These are phyloP conservation scores for Candidula unifasciata DNA, from an alignment of 2,888 invertebrate species.

Conservation along the genomic window DNA sequence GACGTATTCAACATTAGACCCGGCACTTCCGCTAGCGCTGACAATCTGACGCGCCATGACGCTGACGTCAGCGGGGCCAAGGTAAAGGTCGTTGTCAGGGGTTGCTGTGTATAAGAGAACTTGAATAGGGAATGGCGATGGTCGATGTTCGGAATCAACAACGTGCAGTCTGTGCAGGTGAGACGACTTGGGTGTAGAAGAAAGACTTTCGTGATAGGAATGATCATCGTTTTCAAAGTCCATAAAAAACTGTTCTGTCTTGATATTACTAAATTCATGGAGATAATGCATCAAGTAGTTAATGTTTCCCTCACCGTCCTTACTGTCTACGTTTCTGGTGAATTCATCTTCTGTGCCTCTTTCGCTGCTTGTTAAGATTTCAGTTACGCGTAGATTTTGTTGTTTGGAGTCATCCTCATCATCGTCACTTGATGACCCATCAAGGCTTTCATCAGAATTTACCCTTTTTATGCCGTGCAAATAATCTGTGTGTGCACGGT, in stretches of 20 bases:
- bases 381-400: not conserved
- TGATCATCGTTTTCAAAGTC: not conserved
- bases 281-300: slow-evolving; percentile 9
- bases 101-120: slow-evolving; percentile 51
- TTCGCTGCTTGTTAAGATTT: not conserved
- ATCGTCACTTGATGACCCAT: not conserved
- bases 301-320: not conserved
- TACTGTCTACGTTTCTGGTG: not conserved
- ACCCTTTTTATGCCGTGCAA: too few species aligned
- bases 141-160: not conserved
- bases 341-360: not conserved
- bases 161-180: not conserved
- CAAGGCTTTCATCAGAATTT: not conserved
- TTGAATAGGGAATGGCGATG: slow-evolving; percentile 12
- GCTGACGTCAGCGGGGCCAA: slow-evolving; percentile 45
- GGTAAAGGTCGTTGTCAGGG: slow-evolving; percentile 47
- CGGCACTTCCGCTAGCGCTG: slow-evolving; percentile 43
- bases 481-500: too few species aligned
- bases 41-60: slow-evolving; percentile 54
- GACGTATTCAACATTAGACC: slow-evolving; percentile 53
- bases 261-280: not conserved
- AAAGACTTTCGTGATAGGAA: not conserved
- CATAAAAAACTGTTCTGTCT: not conserved
- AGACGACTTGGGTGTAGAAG: not conserved
- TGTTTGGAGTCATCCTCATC: not conserved